Evolutionary conservation across 1,140 invertebrate species (phyloP).

Genomic region (Zaprionus gabonicus): DNA sequence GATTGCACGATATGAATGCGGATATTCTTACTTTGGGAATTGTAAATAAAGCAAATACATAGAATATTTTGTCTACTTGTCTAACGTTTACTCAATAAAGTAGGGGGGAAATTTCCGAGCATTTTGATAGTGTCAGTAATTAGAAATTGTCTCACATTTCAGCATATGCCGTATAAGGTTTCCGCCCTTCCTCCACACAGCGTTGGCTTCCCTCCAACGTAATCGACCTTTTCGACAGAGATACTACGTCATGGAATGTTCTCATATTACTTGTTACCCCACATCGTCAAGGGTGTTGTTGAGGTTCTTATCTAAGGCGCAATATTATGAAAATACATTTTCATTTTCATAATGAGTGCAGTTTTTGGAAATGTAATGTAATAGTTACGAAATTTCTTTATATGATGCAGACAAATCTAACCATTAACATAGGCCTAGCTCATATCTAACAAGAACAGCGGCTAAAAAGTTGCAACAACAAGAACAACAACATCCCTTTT

Average conservation of each 20-base stretch:
- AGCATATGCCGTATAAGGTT: constrained; percentile 10
- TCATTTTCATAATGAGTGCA: constrained; percentile 47
- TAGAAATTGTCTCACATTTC: not conserved
- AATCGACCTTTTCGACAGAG: constrained; percentile 10
- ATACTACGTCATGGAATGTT: constrained; percentile 9
- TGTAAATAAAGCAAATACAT: not conserved
- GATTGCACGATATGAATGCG: constrained; percentile 10
- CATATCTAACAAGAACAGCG: constrained; percentile 14
- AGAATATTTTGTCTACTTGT: not conserved
- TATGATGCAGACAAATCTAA: constrained; percentile 58
- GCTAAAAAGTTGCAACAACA: constrained; percentile 7
- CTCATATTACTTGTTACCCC: constrained; percentile 33
- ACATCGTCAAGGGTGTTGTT: not conserved
- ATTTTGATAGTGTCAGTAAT: constrained; percentile 10
- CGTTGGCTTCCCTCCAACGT: constrained; percentile 26
- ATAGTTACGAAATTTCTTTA: constrained; percentile 69
- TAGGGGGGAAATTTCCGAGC: not conserved
- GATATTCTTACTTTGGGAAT: constrained; percentile 4
- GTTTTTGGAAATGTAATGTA: constrained; percentile 42
- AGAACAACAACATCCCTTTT: constrained; percentile 37
- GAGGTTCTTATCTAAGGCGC: constrained; percentile 34
- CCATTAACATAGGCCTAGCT: constrained; percentile 63
- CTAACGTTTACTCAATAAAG: not conserved
- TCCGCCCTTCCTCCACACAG: not conserved
- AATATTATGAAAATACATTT: constrained; percentile 57